Evolutionary conservation across 1,140 invertebrate species (phyloP).

Genomic region (Drosophila obscura): DNA sequence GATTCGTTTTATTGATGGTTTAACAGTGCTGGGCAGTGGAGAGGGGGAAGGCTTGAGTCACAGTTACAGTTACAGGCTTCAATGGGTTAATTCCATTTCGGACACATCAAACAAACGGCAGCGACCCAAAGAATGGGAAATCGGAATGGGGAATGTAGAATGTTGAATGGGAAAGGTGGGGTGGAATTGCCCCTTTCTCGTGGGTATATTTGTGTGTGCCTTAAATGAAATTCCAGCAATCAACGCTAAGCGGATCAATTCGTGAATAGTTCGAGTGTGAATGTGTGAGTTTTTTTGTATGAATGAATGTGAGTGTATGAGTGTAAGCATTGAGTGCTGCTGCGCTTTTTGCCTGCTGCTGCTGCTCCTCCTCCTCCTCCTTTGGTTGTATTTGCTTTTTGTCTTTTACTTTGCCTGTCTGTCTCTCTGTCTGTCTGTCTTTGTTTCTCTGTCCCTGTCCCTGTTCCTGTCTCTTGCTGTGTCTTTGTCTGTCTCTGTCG

Average conservation of each 20-base stretch:
- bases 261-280: constrained; percentile 55
- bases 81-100: constrained; percentile 28
- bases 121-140: constrained; percentile 21
- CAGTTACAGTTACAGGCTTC: constrained; percentile 13
- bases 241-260: constrained; percentile 78
- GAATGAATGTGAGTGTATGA: constrained; percentile 6
- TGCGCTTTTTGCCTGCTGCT: constrained; percentile 50
- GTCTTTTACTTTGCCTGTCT: no score
- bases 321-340: not conserved
- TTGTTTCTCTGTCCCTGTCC: not conserved
- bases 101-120: constrained; percentile 56
- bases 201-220: constrained; percentile 22
- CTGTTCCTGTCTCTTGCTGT: not conserved
- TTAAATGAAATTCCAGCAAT: constrained; percentile 76
- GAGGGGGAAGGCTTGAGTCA: no score
- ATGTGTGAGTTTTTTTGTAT: constrained; percentile 36
- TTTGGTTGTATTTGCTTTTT: no score
- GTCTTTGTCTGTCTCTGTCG: not conserved
- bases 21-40: no score
- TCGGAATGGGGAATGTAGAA: no score
- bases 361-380: no score
- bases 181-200: not conserved
- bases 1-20: no score
- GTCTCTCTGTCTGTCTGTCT: no score
- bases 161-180: no score